Base-by-base conservation (phyloP, 2,888 invertebrate species). In the Sinelater perroti region DNA sequence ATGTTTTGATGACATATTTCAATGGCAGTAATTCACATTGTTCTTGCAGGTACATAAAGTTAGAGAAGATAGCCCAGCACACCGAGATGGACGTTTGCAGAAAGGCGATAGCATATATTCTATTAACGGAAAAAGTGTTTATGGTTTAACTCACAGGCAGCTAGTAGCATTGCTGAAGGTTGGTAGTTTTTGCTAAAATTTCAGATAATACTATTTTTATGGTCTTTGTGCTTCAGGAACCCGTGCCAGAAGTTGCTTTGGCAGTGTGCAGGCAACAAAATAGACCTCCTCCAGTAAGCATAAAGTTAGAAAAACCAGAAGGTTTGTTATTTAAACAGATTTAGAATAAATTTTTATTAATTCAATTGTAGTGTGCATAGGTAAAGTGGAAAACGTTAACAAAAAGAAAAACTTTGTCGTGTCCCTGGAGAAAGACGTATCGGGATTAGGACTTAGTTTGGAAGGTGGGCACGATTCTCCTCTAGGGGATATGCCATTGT, bases 381-480 rank as follows among this genome's bases (percentile, higher is more conserved):
- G 26, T 21, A 44, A 38, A 16, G 18, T 10, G 10, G 6, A n/a
- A 13, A 13, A 2, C 24, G 4, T 21, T 4, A 16, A 7, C 3
- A 33, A 17, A 17, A 17, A 14, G 4, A 35, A 42, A 38, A 36
- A 13, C 31, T 26, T 62, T 44, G 62, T 67, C 6, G 77, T 85
- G 35, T 78, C 82, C n/a, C 77, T 87, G 13, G 77, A 85, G 33
- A 90, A 89, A 76, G 91, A 91, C 70, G 93, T 92, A 60, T 90
- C 93, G 63, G 96, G 96, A 3, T 84, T 97, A 53, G 97, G 97
- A 45, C 95, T 97, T 78, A 95, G 95, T 69, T 86, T 97, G 63
- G 95, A 96, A 72, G 97, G 97, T 47, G 97, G 97, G 42, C 88
- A 90, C 66, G 94, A 93, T 76, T 95, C 95, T 16, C 93, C 93